These are phyloP conservation scores for Emys orbicularis DNA, from an alignment of 2,797 vertebrate species.

Conservation along the genomic window DNA sequence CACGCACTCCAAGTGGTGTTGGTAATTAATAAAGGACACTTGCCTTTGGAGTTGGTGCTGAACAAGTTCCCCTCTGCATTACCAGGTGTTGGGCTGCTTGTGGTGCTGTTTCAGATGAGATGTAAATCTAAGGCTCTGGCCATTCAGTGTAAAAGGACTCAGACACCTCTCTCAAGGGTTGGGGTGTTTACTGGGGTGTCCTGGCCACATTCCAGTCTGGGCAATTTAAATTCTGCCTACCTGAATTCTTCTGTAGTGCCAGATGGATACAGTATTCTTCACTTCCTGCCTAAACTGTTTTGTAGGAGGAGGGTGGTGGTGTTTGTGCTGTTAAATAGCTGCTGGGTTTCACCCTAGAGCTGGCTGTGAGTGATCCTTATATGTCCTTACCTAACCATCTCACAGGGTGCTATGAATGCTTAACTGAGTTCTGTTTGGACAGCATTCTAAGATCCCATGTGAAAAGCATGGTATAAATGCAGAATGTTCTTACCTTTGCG, in stretches of 20 bases:
- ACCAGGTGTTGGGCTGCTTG: not conserved
- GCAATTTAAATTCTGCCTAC: not conserved
- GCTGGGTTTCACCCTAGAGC: not conserved
- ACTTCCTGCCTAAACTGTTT: not conserved
- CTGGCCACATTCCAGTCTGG: not conserved
- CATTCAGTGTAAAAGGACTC: not conserved
- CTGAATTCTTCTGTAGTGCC: not conserved
- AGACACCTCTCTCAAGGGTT: not conserved
- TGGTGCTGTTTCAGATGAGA: not conserved
- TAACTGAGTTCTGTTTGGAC: not conserved
- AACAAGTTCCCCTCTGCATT: not conserved
- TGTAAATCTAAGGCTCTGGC: fast-evolving
- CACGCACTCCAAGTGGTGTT: not conserved
- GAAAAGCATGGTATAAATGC: slow-evolving; percentile 24
- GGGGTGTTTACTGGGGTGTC: not conserved
- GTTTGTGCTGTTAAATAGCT: not conserved
- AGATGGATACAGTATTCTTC: not conserved
- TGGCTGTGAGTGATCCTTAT: not conserved
- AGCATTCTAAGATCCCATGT: slow-evolving; percentile 17
- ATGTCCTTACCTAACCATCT: not conserved
- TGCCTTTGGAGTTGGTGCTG: not conserved
- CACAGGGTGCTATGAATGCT: not conserved
- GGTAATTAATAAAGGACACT: not conserved
- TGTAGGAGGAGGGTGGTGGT: not conserved
- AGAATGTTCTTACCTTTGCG: not conserved